Conservation (phyloP, 2,113 vertebrate genomes). For the Delphinus delphis region DNA sequence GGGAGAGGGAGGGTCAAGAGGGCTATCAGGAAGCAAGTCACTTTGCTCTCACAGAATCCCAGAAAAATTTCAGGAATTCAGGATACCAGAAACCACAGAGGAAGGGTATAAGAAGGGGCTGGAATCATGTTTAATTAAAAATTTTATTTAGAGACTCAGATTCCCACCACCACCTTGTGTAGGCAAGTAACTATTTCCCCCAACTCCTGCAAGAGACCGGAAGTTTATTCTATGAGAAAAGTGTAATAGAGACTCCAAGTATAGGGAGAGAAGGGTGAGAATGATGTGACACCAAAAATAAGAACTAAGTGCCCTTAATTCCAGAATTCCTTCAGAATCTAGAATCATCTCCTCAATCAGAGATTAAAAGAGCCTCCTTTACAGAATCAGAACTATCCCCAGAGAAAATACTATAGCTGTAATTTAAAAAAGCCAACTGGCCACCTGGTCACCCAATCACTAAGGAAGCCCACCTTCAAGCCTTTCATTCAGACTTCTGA, state of each 20-base stretch:
- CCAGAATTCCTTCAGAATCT: neutral
- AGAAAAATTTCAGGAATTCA: neutral
- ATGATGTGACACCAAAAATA: neutral
- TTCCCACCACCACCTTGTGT: neutral
- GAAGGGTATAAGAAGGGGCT: neutral
- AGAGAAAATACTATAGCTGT: neutral
- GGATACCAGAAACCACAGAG: neutral
- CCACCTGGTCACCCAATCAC: neutral
- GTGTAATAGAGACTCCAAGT: neutral
- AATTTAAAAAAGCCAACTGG: neutral
- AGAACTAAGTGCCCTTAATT: neutral
- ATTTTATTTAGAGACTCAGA: neutral
- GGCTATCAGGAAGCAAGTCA: neutral
- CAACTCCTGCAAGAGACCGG: neutral
- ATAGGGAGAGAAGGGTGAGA: neutral
- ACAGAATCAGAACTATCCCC: neutral
- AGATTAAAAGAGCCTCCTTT: neutral
- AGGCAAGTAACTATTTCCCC: neutral
- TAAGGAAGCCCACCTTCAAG: neutral
- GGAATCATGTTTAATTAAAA: neutral
- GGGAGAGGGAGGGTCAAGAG: no score
- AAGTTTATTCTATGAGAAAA: neutral
- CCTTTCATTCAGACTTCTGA: neutral
- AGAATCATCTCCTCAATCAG: neutral
- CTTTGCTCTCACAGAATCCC: neutral